Evolutionary conservation across 2,797 vertebrate species (phyloP), one percentile per base, ranked within the genome.

Genomic region (Distichodus sexfasciatus): DNA sequence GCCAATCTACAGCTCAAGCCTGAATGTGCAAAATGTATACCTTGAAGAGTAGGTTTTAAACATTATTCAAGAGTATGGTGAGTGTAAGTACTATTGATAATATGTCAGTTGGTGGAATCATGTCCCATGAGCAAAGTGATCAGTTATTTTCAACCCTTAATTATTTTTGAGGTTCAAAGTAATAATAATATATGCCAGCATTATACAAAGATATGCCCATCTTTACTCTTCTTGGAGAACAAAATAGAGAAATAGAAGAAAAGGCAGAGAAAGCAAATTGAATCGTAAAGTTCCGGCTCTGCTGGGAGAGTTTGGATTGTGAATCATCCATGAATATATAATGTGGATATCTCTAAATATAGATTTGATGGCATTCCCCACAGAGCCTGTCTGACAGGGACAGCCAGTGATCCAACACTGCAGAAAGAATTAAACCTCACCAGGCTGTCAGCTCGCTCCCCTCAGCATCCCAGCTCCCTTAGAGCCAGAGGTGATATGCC

Each of bases 281-380:
- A 67, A 41, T 50, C 28, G 50, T 54, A 26, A 62, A 68, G 55
- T 67, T 61, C 48, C 29, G 59, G 70, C 59, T 73, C 71, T 75
- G 55, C 77, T 51, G 26, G 19, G 61, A 54, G 76, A 81, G 62
- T 72, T 76, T 71, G 64, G 69, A 50, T 67, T 70, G 65, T 84
- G 74, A 76, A 81, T 79, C 77, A 75, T 75, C 71, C 63, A 74
- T 75, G 80, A 78, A 82, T 81, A 76, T 76, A 68, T 82, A 69
- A 82, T 78, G 67, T 21, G 51, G 51, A 35, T 54, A 43, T 64
- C 26, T 68, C 80, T 79, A 79, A 80, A 80, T 79, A 80, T 80
- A 83, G 78, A 70, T 76, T 70, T 66, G 63, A 43, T 53, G 51
- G 62, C 40, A 3, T 61, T 77, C 71, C 75, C 76, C 65, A 54